Percentiles rank a stretch among this genome's conserved stretches.
phyloP scores from a whole-genome alignment of 2,888 invertebrate genomes.

The Drosophila pseudotalamancana region DNA sequence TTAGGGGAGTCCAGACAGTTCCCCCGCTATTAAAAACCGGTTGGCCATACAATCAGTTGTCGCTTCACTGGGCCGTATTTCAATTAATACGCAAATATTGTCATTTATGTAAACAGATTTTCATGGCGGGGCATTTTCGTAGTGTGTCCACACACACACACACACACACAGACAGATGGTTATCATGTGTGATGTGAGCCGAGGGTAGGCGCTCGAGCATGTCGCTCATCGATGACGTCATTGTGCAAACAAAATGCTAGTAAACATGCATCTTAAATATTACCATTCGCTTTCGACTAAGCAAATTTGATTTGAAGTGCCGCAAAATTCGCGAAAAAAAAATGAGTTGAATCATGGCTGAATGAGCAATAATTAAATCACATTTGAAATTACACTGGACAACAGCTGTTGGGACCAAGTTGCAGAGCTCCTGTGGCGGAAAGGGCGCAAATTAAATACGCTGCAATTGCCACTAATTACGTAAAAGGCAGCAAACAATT shows the following conservation, averaged over 20 bases:
- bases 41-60: constrained; percentile 25
- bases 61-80: constrained; percentile 52
- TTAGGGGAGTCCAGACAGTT: constrained; percentile 2
- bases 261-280: constrained; percentile 26
- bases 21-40: constrained; percentile 34
- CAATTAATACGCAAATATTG: constrained; percentile 70
- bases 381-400: neutral
- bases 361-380: constrained; percentile 5
- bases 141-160: constrained; percentile 7
- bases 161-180: constrained; percentile 2
- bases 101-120: constrained; percentile 62
- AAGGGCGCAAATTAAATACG: constrained; percentile 31
- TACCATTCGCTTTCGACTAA: constrained; percentile 10
- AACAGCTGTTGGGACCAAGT: constrained; percentile 2
- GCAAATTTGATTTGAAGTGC: constrained; percentile 10
- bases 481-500: constrained; percentile 27
- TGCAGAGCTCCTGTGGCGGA: constrained; percentile 5
- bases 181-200: constrained; percentile 22
- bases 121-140: constrained; percentile 22
- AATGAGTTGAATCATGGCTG: constrained; percentile 23
- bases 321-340: neutral
- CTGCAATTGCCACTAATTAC: constrained; percentile 47
- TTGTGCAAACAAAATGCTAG: constrained; percentile 12
- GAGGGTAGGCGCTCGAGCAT: constrained; percentile 39
- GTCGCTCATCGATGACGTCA: constrained; percentile 38